phyloP scores from a whole-genome alignment of 2,888 invertebrate genomes.

The Meloe dianella region DNA sequence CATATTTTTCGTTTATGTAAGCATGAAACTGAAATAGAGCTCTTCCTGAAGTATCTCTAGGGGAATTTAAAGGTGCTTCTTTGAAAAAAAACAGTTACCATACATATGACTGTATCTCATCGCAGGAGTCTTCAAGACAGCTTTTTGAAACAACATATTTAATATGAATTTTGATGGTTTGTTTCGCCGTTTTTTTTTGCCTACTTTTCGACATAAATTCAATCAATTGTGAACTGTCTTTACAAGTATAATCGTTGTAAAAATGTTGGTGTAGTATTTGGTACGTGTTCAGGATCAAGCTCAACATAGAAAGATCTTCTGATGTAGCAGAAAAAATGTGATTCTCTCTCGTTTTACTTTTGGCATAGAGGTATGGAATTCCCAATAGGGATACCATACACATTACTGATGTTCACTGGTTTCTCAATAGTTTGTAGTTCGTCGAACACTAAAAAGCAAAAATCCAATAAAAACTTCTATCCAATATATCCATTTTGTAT shows the following conservation, averaged over 20 bases:
- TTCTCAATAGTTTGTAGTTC: conserved; percentile 17
- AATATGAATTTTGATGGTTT: conserved; percentile 34
- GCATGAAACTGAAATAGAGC: conserved; percentile 44
- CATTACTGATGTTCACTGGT: conserved; percentile 24
- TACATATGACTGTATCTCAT: conserved; percentile 1
- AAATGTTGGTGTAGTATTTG: conserved; percentile 13
- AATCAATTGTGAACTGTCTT: background rate
- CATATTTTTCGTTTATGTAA: conserved; percentile 48
- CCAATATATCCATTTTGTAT: conserved; percentile 32
- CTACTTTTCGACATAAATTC: background rate
- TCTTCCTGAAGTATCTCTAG: conserved; percentile 40
- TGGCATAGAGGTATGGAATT: conserved; percentile 17
- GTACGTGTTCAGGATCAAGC: conserved; percentile 11
- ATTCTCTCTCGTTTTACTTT: conserved; percentile 25
- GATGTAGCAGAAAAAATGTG: conserved; percentile 22
- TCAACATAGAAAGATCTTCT: conserved; percentile 16
- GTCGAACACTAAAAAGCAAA: conserved; percentile 15
- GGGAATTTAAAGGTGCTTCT: conserved; percentile 42
- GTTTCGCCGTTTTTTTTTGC: too few relatives aligned
- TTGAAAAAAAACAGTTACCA: conserved; percentile 23
- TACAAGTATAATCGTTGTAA: conserved; percentile 3
- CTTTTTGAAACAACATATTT: conserved; percentile 28
- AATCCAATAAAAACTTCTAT: conserved; percentile 38
- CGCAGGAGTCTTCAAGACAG: conserved; percentile 35
- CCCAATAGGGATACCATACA: conserved; percentile 22